These are phyloP conservation scores for Centrocercus urophasianus DNA, from an alignment of 2,113 vertebrate species.

Conservation along the genomic window DNA sequence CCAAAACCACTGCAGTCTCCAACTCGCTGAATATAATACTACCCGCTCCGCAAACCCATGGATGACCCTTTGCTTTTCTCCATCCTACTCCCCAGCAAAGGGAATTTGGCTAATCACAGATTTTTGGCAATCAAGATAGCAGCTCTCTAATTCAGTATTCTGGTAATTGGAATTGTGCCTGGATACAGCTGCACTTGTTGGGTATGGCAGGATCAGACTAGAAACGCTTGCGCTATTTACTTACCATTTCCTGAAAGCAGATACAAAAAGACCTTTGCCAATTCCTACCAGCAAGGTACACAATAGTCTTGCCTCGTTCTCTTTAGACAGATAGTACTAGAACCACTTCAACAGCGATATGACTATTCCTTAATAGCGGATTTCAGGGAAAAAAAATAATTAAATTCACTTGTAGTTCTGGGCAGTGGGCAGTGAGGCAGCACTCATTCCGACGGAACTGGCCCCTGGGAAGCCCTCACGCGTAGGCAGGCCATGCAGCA, in stretches of 20 bases:
- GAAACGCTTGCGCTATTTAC: not conserved
- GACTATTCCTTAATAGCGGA: not conserved
- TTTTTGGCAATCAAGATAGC: not conserved
- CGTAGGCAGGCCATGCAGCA: not conserved
- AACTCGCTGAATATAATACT: not conserved
- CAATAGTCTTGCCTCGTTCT: not conserved
- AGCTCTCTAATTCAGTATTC: not conserved
- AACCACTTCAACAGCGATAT: not conserved
- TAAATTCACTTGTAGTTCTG: not conserved
- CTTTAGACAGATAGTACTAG: not conserved
- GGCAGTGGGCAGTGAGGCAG: not conserved
- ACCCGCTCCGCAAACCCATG: not conserved
- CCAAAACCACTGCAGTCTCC: not conserved
- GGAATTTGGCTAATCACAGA: not conserved
- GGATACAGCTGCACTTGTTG: accelerated
- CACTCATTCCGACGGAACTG: too few species aligned
- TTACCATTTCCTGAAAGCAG: not conserved
- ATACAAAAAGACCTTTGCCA: not conserved
- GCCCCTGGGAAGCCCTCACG: not conserved
- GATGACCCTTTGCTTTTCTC: not conserved
- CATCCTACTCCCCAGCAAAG: not conserved
- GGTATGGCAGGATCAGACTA: not conserved
- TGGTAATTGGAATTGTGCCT: not conserved
- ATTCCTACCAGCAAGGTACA: not conserved
- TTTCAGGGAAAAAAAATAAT: not conserved